Evolutionary conservation across 2,888 invertebrate genomes (phyloP).

Genomic region (Andricus quercusramuli): DNA sequence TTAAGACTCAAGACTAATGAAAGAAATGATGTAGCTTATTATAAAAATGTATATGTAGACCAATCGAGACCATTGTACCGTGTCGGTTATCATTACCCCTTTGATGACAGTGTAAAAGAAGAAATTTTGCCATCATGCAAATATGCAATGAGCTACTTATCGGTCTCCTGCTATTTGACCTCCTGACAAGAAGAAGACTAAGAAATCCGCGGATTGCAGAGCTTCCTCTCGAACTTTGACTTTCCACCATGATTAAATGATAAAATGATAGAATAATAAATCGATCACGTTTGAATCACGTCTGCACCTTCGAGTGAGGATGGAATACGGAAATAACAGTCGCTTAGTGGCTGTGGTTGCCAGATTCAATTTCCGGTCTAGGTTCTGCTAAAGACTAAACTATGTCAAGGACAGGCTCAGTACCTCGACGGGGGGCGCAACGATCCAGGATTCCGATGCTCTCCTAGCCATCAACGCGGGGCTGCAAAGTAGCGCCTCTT

Average conservation of each 20-base stretch:
- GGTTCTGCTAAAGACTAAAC: background rate
- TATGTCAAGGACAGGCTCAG: conserved; percentile 45
- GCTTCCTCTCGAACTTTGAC: background rate
- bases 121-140: background rate
- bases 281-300: background rate
- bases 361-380: conserved; percentile 18
- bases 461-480: conserved; percentile 92
- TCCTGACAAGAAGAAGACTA: conserved; percentile 1
- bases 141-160: background rate
- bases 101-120: conserved; percentile 14
- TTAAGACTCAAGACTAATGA: background rate
- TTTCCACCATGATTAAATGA: conserved; percentile 1
- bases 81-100: conserved; percentile 9
- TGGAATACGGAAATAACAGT: background rate
- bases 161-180: background rate
- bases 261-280: conserved; percentile 13
- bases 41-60: conserved; percentile 26
- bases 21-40: background rate
- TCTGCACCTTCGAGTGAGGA: background rate
- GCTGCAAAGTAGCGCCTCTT: conserved; percentile 92
- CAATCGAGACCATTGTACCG: background rate
- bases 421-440: conserved; percentile 93
- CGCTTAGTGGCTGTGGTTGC: background rate
- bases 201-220: background rate
- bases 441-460: conserved; percentile 94